Base-by-base conservation (phyloP, 1,140 invertebrate species). In the Lordiphosa collinella region DNA sequence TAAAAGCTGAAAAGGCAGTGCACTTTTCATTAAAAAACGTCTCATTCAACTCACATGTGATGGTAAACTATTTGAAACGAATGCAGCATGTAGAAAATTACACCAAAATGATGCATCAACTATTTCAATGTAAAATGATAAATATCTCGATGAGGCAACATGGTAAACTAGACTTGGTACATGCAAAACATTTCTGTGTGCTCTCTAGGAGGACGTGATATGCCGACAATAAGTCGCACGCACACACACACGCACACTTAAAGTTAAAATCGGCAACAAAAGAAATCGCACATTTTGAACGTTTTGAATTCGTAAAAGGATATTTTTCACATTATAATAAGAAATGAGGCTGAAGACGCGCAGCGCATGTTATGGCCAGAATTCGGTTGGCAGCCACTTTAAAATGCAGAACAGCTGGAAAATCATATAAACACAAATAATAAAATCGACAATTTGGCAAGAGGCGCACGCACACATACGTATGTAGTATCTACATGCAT, bases 391-490 rank as follows among this genome's bases (percentile, higher is more conserved):
- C 53, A 53, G 49, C 54, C 66, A 74, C 78, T 86, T 86, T 70
- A 71, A 78, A 87, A 86, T 87, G 84, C 84, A 86, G 84, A 86
- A 76, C 84, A 86, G 84, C 84, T 87, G 84, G 79, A 84, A 78
- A 84, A 87, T 75, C 82, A 79, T 87, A 86, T 86, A 86, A 86
- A 87, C 84, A 86, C 84, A 86, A 86, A 86, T 86, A 86, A 86
- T 87, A 86, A 86, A 86, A 86, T 84, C 70, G 84, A 87, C 84
- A 86, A 84, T 86, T 86, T 73, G 61, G 84, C 74, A 84, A 84
- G 70, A 82, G 65, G 58, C 79, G 57, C 72, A 85, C 79, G 73
- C 72, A 78, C 48, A 36, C 35, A 63, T 36, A n/a, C n/a, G n/a
- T n/a, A n/a, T n/a, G n/a, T n/a, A n/a, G n/a, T n/a, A 58, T 48